Conservation (phyloP, 2,113 vertebrate species). For the Aleadryas rufinucha region DNA sequence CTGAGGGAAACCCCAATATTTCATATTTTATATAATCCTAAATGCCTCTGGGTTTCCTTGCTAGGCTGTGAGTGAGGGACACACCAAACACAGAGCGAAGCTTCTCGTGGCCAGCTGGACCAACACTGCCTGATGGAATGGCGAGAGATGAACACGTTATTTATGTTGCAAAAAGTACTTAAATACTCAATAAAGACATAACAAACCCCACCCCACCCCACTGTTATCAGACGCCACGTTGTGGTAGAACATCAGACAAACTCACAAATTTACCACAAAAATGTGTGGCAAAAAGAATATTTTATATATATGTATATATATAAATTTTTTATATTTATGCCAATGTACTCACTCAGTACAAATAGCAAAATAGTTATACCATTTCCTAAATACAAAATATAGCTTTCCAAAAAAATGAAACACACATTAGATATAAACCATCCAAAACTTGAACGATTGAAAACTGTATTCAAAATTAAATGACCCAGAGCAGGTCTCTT, state of each 20-base stretch:
- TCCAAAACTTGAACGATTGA: conserved; percentile 85
- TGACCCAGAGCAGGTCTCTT: conserved; percentile 81
- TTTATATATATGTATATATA: conserved; percentile 82
- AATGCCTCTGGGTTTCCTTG: conserved; percentile 45
- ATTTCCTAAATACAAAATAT: conserved; percentile 88
- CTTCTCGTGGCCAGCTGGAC: conserved; percentile 64
- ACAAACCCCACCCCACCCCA: conserved; percentile 82
- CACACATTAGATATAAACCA: conserved; percentile 87
- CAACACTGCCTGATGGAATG: conserved; percentile 74
- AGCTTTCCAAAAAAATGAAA: conserved; percentile 88
- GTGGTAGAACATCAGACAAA: conserved; percentile 84
- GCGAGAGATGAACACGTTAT: conserved; percentile 73
- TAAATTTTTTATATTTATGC: conserved; percentile 83
- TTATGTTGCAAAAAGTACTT: conserved; percentile 75
- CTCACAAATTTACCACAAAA: conserved; percentile 82
- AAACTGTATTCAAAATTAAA: conserved; percentile 85
- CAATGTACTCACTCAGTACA: conserved; percentile 86
- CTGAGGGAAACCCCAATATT: conserved; percentile 55
- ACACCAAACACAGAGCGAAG: conserved; percentile 50
- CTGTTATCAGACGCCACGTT: conserved; percentile 81
- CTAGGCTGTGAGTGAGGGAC: conserved; percentile 44
- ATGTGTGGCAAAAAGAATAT: conserved; percentile 85
- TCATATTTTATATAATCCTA: not conserved
- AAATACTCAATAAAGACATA: conserved; percentile 80
- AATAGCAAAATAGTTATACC: conserved; percentile 84